Evolutionary conservation across 2,113 vertebrate species (phyloP), one percentile per base, ranked within the genome.

Genomic region (Lamprotornis superbus): DNA sequence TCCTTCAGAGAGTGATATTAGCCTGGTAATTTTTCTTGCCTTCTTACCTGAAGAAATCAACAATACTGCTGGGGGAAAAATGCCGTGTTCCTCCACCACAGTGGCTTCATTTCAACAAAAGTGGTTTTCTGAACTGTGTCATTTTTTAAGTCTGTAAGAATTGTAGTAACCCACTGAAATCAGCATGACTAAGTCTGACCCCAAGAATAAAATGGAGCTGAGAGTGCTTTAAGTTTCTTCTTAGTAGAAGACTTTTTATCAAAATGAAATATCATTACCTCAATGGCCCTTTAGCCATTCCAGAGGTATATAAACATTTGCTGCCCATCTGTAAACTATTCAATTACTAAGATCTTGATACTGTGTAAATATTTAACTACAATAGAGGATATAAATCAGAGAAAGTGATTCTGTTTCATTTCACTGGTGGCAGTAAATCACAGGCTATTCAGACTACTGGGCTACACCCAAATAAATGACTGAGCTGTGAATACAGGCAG

Each of bases 311-410:
- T 92, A 97, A 97, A 96, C 96, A 95, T 78, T 97, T 94, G 11
- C 49, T 95, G 39, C 78, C 77, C 96, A 90, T 96, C 94, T 97
- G 94, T 83, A 95, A 97, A 59, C 52, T 52, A 93, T 86, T 95
- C 87, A 74, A 59, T 97, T 90, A 93, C 95, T 94, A 93, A 93
- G 53, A 82, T 95, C 73, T 95, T 86, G 87, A 88, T 96, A 86
- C 92, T 89, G 31, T 65, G 86, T 94, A 80, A 91, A 85, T 97
- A 90, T 94, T 96, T 97, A 95, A 97, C 95, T 94, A 83, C 89
- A 94, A 80, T 81, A 64, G 85, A 94, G 89, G 33, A 80, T 75
- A 87, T 84, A 96, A 92, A 96, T 88, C 87, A 91, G 40, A 70
- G 35, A 63, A 67, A 96, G 90, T 20, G 20, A 88, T 89, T 88